A percentile compares a stretch with the other conserved stretches of the same genome.
Conservation (phyloP, 2,113 vertebrate genomes). For the Danio rerio region DNA sequence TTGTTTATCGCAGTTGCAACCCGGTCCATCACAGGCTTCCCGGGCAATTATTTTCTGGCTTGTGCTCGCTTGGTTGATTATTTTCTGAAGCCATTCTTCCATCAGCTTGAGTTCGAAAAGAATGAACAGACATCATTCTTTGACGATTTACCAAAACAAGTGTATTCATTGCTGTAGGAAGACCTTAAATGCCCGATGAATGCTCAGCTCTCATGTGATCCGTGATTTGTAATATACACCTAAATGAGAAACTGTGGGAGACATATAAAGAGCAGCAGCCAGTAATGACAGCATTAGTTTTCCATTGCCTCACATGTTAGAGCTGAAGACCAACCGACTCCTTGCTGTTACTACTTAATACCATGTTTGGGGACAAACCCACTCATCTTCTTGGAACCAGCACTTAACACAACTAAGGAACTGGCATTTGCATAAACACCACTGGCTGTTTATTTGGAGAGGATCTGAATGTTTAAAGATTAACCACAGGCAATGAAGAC, state of each 20-base stretch:
- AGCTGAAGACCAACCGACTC: constrained; percentile 11
- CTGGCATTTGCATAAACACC: constrained; percentile 23
- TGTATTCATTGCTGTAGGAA: constrained; percentile 3
- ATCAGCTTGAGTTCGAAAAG: constrained; percentile 36
- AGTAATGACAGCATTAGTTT: constrained; percentile 36
- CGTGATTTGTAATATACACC: not conserved
- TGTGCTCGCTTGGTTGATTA: constrained; percentile 54
- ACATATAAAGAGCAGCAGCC: constrained; percentile 19
- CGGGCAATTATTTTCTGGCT: constrained; percentile 42
- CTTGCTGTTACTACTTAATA: constrained; percentile 18
- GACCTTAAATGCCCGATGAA: not conserved
- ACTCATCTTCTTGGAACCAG: constrained; percentile 26
- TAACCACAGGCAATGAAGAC: constrained; percentile 16
- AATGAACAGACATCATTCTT: constrained; percentile 8
- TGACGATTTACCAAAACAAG: constrained; percentile 20
- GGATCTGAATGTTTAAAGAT: constrained; percentile 20
- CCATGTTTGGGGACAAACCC: constrained; percentile 50
- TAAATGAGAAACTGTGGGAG: not conserved
- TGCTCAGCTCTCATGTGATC: constrained; percentile 18
- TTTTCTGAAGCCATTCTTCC: constrained; percentile 36
- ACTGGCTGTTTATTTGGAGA: constrained; percentile 27
- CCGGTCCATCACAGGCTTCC: constrained; percentile 52
- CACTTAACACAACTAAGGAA: constrained; percentile 19
- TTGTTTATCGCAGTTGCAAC: constrained; percentile 62
- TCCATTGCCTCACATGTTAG: constrained; percentile 57